phyloP scores from a whole-genome alignment of 2,888 invertebrate species.

The Allacma fusca region DNA sequence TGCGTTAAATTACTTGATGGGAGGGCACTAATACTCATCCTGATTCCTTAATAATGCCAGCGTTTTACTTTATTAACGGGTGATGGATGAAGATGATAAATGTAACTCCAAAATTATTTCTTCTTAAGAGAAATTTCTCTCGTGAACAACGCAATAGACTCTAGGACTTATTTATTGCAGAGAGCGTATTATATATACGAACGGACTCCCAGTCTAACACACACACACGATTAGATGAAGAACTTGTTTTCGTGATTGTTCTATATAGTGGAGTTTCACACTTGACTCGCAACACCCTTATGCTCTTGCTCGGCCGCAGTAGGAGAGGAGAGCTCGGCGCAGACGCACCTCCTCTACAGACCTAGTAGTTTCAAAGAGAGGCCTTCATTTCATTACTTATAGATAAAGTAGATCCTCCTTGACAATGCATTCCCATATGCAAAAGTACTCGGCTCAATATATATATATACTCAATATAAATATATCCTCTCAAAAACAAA shows the following conservation, averaged over 20 bases:
- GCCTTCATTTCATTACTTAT: no score
- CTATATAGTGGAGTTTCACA: neutral
- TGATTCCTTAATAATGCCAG: constrained; percentile 25
- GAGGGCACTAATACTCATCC: constrained; percentile 51
- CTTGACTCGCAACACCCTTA: neutral
- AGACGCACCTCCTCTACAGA: no score
- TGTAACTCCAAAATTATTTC: constrained; percentile 14
- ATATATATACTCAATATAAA: no score
- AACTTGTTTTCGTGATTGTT: neutral
- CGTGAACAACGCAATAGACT: neutral
- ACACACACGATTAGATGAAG: neutral
- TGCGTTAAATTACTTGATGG: constrained; percentile 45
- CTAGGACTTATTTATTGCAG: no score
- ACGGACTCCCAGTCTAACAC: no score
- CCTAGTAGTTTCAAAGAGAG: no score
- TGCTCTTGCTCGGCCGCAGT: neutral
- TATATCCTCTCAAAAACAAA: no score
- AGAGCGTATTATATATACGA: no score
- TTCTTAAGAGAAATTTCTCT: neutral
- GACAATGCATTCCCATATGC: no score
- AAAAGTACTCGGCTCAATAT: no score
- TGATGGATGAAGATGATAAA: neutral
- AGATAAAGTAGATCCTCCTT: no score
- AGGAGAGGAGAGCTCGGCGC: neutral
- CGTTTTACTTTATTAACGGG: constrained; percentile 5